A percentile compares a stretch with the other conserved stretches of the same genome.
phyloP scores from a whole-genome alignment of 2,797 vertebrate genomes.

The Holocentrus rufus region DNA sequence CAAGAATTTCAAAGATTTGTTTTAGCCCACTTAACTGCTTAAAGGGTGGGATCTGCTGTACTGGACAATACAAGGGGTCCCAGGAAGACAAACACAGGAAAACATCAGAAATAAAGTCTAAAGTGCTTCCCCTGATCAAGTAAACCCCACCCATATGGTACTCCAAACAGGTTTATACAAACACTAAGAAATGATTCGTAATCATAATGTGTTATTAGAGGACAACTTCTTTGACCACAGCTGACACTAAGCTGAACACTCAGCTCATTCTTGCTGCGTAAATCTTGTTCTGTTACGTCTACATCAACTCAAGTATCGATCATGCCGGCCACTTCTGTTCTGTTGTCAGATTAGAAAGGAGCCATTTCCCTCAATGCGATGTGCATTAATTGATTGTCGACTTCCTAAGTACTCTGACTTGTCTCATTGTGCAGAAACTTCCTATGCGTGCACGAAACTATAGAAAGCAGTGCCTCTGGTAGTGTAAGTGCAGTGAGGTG shows the following conservation, averaged over 20 bases:
- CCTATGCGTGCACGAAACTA: constrained; percentile 13
- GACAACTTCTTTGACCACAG: neutral
- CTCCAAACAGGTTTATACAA: neutral
- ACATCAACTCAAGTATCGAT: constrained; percentile 40
- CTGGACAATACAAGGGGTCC: too few relatives aligned
- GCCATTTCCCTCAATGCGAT: constrained; percentile 15
- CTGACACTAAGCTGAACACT: neutral
- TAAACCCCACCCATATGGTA: too few relatives aligned
- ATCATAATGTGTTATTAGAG: too few relatives aligned
- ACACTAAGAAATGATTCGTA: neutral
- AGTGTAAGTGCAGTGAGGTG: neutral
- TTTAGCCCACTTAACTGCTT: too few relatives aligned
- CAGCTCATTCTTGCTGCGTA: neutral
- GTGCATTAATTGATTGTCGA: constrained; percentile 37
- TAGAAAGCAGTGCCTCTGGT: neutral
- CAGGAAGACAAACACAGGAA: too few relatives aligned
- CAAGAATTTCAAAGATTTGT: too few relatives aligned
- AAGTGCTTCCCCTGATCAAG: too few relatives aligned
- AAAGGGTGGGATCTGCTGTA: too few relatives aligned
- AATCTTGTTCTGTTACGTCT: constrained; percentile 1
- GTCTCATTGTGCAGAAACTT: constrained; percentile 15
- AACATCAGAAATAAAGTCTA: too few relatives aligned
- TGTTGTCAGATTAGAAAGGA: constrained; percentile 40
- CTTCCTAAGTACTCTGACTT: constrained; percentile 36
- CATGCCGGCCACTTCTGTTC: constrained; percentile 27